Percentiles rank a stretch among this genome's conserved stretches.
Evolutionary conservation across 23 tunicate genomes (phyloP).

Genomic region (Clavelina lepadiformis): DNA sequence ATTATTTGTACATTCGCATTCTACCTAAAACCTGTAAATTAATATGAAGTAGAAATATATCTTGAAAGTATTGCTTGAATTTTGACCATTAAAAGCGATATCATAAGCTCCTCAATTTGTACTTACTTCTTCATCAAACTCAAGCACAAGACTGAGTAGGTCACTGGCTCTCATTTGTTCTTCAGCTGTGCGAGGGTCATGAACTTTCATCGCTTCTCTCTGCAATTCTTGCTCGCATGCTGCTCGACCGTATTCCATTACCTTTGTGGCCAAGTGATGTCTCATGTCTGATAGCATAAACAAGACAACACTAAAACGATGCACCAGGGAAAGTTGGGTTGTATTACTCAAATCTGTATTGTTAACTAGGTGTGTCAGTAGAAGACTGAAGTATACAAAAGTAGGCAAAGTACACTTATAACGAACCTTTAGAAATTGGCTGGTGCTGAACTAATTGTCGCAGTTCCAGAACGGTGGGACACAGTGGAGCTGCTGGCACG

Average conservation of each 20-base stretch:
- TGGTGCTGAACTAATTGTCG: constrained; percentile 68
- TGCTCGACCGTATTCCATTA: constrained; percentile 47
- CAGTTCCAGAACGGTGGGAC: constrained; percentile 76
- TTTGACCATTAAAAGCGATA: no score
- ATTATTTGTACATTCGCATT: no score
- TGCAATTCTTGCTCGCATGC: constrained; percentile 38
- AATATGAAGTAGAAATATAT: no score
- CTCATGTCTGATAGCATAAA: constrained; percentile 59
- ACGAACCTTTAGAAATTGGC: constrained; percentile 50
- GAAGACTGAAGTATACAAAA: no score
- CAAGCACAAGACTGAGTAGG: constrained; percentile 64
- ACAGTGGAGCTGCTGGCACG: constrained; percentile 62
- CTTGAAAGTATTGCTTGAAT: no score
- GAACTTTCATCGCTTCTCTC: constrained; percentile 34
- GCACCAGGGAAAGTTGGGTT: no score
- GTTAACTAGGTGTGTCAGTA: background rate
- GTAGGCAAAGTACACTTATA: background rate
- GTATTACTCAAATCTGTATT: no score
- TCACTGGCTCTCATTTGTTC: constrained; percentile 85
- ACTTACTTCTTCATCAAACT: constrained; percentile 75
- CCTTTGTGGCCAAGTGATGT: constrained; percentile 34
- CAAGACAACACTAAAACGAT: no score
- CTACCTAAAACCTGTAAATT: no score
- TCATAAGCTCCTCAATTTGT: no score
- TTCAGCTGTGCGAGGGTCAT: constrained; percentile 67